Percentiles rank a stretch among this genome's conserved stretches.
Evolutionary conservation across 30 jellyfish, hydroid and myxozoan genomes (phyloP).

Genomic region (Cassiopea andromeda): DNA sequence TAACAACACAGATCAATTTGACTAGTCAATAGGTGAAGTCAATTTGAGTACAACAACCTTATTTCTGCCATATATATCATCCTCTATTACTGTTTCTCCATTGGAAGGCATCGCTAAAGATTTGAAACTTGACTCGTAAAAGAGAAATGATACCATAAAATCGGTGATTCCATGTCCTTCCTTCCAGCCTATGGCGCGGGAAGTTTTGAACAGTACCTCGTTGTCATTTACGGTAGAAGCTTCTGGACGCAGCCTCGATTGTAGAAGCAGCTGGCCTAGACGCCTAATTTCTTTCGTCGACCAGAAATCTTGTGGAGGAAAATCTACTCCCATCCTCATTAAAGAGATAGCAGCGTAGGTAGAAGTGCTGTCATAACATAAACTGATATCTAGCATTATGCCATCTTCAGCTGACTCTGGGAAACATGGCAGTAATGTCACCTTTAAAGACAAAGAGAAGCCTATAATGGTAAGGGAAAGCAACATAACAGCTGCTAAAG

Average conservation of each 20-base stretch:
- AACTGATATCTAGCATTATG: constrained; percentile 11
- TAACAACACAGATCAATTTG: too few relatives aligned
- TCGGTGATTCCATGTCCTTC: background rate
- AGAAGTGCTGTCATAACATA: background rate
- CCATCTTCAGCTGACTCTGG: constrained; percentile 30
- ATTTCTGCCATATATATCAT: too few relatives aligned
- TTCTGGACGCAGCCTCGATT: constrained; percentile 25
- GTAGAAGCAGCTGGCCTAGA: constrained; percentile 22
- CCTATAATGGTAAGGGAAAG: constrained; percentile 91
- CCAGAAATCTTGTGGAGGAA: background rate
- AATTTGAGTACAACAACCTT: too few relatives aligned
- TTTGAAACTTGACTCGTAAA: too few relatives aligned
- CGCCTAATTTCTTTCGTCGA: background rate
- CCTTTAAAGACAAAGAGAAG: constrained; percentile 88
- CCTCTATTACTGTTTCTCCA: too few relatives aligned
- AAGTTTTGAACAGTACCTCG: constrained; percentile 15
- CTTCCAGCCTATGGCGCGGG: background rate
- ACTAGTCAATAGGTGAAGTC: too few relatives aligned
- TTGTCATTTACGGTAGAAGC: background rate
- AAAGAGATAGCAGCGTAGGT: background rate
- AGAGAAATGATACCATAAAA: too few relatives aligned
- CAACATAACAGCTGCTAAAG: constrained; percentile 96
- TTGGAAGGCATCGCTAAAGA: too few relatives aligned
- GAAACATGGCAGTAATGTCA: constrained; percentile 28
- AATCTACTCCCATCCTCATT: constrained; percentile 35